Percentiles rank a stretch among this genome's conserved stretches.
These are phyloP conservation scores for Heteractis magnifica DNA, from an alignment of 92 coral and sea anemone genomes.

Conservation along the genomic window DNA sequence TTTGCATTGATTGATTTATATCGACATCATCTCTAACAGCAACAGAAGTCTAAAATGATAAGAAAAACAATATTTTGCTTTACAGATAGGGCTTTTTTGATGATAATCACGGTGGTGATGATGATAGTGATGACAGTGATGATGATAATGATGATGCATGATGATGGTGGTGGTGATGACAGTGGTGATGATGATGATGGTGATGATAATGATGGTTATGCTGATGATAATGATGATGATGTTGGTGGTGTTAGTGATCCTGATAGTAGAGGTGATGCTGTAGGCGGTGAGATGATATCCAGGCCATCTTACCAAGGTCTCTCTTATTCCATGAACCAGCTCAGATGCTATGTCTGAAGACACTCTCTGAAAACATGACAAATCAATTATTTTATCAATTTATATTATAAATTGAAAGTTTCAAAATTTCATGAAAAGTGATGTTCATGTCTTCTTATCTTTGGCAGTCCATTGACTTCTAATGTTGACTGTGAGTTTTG, in stretches of 20 bases:
- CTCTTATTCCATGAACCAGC: background rate
- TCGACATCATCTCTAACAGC: conserved; percentile 77
- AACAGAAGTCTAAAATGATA: conserved; percentile 44
- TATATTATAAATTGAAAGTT: too few species aligned
- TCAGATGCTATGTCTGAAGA: conserved; percentile 22
- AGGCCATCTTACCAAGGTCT: conserved; percentile 18
- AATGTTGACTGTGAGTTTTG: too few species aligned
- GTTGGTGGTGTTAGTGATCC: background rate
- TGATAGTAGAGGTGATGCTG: background rate
- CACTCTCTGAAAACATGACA: conserved; percentile 6
- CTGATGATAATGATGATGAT: background rate
- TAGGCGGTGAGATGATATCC: background rate
- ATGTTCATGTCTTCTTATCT: too few species aligned
- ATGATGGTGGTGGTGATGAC: background rate
- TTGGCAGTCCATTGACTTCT: too few species aligned
- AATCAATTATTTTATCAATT: background rate
- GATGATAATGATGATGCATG: background rate
- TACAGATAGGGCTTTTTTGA: background rate
- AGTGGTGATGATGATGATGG: background rate
- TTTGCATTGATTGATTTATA: conserved; percentile 60
- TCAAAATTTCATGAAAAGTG: too few species aligned
- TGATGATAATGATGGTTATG: background rate
- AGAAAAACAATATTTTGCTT: background rate
- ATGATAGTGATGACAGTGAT: background rate
- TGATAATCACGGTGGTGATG: background rate